phyloP scores from a whole-genome alignment of 2,888 invertebrate genomes.

The Cephus runcator region DNA sequence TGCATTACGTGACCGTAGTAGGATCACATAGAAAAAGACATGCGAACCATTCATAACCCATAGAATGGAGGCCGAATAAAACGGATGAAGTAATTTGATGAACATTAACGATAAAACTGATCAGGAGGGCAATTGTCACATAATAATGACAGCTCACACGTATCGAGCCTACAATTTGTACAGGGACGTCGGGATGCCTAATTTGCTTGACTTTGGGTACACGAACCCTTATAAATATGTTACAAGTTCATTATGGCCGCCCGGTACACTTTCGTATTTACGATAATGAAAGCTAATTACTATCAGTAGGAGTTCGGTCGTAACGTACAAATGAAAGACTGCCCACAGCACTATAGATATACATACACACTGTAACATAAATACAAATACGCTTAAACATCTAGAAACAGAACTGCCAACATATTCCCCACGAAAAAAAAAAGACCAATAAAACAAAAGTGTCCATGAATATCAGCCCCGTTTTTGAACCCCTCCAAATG shows the following conservation, averaged over 20 bases:
- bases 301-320: conserved; percentile 40
- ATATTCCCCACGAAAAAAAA: background rate
- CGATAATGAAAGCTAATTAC: conserved; percentile 38
- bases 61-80: background rate
- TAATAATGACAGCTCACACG: conserved; percentile 14
- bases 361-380: background rate
- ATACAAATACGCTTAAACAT: background rate
- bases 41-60: background rate
- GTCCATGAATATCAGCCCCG: background rate
- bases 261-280: conserved; percentile 41
- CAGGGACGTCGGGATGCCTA: background rate
- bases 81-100: conserved; percentile 17
- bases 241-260: conserved; percentile 45
- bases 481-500: background rate
- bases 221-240: conserved; percentile 42
- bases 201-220: background rate
- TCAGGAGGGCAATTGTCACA: conserved; percentile 18
- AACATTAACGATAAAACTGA: conserved; percentile 17
- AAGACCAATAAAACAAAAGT: background rate
- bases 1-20: background rate
- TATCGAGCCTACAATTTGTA: conserved; percentile 1
- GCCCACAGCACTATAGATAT: background rate
- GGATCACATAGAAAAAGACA: background rate
- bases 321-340: background rate
- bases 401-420: background rate